Percentiles rank a stretch among this genome's conserved stretches.
These are phyloP conservation scores for Hestina assimilis DNA, from an alignment of 1,140 invertebrate species.

Conservation along the genomic window DNA sequence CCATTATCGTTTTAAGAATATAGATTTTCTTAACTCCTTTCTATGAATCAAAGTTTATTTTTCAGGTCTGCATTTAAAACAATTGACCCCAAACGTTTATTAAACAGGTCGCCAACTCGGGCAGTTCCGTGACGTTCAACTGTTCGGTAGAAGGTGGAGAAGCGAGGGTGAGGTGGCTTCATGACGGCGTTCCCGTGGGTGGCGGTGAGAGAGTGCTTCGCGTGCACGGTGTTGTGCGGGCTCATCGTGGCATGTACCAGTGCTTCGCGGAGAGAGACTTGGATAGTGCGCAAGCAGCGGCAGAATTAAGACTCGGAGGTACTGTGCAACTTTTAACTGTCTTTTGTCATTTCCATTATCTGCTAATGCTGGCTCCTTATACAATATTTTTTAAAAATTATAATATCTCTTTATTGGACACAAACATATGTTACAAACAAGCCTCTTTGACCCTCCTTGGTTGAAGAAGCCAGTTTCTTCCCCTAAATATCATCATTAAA, in stretches of 20 bases:
- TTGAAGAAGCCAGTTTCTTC: too few relatives aligned
- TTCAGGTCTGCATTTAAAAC: not conserved
- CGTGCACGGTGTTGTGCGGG: constrained; percentile 83
- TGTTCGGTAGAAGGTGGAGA: constrained; percentile 88
- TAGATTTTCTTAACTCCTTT: not conserved
- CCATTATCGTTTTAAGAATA: too few relatives aligned
- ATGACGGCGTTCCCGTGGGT: constrained; percentile 83
- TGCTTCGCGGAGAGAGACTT: constrained; percentile 86
- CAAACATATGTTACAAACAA: too few relatives aligned
- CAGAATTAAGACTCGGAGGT: constrained; percentile 87
- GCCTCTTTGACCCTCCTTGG: too few relatives aligned
- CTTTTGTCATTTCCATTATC: too few relatives aligned
- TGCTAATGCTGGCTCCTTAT: too few relatives aligned
- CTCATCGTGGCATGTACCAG: constrained; percentile 91
- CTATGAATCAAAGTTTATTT: not conserved
- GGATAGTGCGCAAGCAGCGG: constrained; percentile 85
- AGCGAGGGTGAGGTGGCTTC: constrained; percentile 86
- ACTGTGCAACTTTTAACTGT: constrained; percentile 36
- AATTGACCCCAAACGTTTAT: not conserved
- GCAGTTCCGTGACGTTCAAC: constrained; percentile 70
- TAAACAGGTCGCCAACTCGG: constrained; percentile 70
- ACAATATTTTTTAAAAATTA: too few relatives aligned
- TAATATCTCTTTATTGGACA: too few relatives aligned
- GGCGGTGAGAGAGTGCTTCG: constrained; percentile 78
- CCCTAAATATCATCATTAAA: too few relatives aligned